A percentile compares a stretch with the other conserved stretches of the same genome.
These are phyloP conservation scores for Cheracebus regulus DNA, from an alignment of 2,797 vertebrate species.

Conservation along the genomic window DNA sequence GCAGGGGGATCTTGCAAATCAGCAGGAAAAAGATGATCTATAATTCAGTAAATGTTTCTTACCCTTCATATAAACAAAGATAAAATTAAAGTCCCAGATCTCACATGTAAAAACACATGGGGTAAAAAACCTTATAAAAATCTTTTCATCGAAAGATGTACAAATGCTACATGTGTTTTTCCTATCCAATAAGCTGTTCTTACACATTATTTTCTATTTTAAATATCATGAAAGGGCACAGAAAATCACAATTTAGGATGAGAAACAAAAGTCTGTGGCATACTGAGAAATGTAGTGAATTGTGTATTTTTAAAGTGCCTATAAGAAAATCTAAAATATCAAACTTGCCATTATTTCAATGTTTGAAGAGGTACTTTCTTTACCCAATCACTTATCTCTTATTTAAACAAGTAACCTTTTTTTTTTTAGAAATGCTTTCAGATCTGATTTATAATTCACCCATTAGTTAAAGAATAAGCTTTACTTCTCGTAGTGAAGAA, in stretches of 20 bases:
- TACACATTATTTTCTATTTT: not conserved
- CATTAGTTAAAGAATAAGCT: not conserved
- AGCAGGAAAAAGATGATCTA: not conserved
- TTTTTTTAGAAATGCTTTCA: not conserved
- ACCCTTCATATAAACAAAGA: not conserved
- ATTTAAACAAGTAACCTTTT: not conserved
- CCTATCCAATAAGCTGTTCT: not conserved
- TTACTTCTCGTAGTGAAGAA: not conserved
- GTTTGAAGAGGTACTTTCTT: not conserved
- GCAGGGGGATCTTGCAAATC: not conserved
- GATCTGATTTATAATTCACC: not conserved
- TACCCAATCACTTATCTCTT: not conserved
- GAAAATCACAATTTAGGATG: not conserved
- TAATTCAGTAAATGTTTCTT: not conserved
- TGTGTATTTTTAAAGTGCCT: not conserved
- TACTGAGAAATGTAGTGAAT: not conserved
- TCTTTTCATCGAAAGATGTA: not conserved
- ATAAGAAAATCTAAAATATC: not conserved
- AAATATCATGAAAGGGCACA: not conserved
- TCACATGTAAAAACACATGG: not conserved
- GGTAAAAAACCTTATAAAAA: not conserved
- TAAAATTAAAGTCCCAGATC: not conserved
- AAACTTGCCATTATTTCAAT: not conserved
- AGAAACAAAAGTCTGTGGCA: not conserved
- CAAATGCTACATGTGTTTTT: not conserved